Evolutionary conservation across 1,140 invertebrate genomes (phyloP).

Genomic region (Argopecten irradians): DNA sequence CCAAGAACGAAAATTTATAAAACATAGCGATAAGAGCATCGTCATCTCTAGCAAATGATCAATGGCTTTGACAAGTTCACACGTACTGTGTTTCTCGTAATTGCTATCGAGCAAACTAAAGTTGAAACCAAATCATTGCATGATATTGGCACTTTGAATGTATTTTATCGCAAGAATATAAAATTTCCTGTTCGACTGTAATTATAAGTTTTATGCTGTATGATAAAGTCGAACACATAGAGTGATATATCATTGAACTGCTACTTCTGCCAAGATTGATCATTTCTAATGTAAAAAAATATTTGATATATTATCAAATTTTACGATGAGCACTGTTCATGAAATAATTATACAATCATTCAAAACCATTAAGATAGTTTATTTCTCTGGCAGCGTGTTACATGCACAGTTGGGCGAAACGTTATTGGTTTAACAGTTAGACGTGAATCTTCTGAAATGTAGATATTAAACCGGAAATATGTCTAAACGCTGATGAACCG

Average conservation of each 20-base stretch:
- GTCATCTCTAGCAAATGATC: too few species aligned
- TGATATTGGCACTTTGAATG: background rate
- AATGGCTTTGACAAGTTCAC: too few species aligned
- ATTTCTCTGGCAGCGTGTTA: background rate
- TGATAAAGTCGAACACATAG: background rate
- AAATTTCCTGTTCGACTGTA: background rate
- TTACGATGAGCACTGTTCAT: background rate
- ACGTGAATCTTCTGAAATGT: too few species aligned
- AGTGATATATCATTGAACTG: background rate
- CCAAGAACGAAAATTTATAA: too few species aligned
- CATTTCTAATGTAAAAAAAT: background rate
- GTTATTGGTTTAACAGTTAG: too few species aligned
- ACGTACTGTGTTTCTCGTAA: background rate
- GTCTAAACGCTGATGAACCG: background rate
- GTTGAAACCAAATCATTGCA: background rate
- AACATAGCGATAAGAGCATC: too few species aligned
- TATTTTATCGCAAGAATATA: background rate
- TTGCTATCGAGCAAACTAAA: background rate
- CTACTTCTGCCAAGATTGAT: background rate
- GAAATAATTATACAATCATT: background rate
- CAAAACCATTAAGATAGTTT: background rate
- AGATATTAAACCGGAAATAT: too few species aligned
- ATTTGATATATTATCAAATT: background rate
- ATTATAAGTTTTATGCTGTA: background rate
- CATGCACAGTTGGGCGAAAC: background rate